These are phyloP conservation scores for Euplagia quadripunctaria DNA, from an alignment of 2,888 invertebrate genomes.

Conservation along the genomic window DNA sequence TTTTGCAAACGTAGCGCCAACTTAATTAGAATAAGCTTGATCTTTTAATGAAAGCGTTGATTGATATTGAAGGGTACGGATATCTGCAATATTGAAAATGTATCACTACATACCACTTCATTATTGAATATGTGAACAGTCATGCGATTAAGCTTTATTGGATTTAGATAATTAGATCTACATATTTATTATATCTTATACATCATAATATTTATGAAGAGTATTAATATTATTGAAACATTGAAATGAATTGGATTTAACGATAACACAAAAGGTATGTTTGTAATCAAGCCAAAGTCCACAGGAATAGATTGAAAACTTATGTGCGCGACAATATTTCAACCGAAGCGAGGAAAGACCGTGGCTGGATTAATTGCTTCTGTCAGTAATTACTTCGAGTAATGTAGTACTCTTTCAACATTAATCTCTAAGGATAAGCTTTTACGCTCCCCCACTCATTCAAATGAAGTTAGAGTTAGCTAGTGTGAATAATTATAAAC, in stretches of 20 bases:
- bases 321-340: conserved; percentile 45
- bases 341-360: conserved; percentile 45
- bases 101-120: conserved; percentile 21
- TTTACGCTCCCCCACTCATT: conserved; percentile 49
- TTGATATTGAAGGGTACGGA: conserved; percentile 29
- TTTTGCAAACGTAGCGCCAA: conserved; percentile 50
- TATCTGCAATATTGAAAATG: conserved; percentile 20
- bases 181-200: no score
- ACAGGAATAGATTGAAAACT: conserved; percentile 46
- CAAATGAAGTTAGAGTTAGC: conserved; percentile 45
- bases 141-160: background rate
- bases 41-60: conserved; percentile 39
- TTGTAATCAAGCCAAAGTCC: conserved; percentile 33
- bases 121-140: background rate
- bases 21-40: conserved; percentile 50
- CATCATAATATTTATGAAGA: no score
- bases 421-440: conserved; percentile 59
- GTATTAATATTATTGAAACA: conserved; percentile 13
- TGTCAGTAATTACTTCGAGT: conserved; percentile 59
- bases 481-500: conserved; percentile 44
- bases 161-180: background rate
- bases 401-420: conserved; percentile 58
- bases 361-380: conserved; percentile 57
- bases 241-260: conserved; percentile 13
- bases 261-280: conserved; percentile 19